These are phyloP conservation scores for Lycocerus yunnanus DNA, from an alignment of 2,888 invertebrate species.

Conservation along the genomic window DNA sequence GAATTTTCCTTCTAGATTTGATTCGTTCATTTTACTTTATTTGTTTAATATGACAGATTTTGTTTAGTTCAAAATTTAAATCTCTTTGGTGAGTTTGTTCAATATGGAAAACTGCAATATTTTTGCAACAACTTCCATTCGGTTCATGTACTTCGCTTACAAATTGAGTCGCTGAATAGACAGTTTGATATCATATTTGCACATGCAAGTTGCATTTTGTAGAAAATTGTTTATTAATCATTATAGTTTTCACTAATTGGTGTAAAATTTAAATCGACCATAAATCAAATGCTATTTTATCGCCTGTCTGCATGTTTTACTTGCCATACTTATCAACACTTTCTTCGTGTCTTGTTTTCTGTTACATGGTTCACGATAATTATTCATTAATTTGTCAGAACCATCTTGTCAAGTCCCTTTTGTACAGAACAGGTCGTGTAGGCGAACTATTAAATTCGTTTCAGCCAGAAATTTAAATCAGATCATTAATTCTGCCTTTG, in stretches of 20 bases:
- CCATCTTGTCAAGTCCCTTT: not conserved
- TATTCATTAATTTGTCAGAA: not conserved
- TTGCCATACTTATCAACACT: not conserved
- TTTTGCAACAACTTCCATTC: not conserved
- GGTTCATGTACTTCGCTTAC: not conserved
- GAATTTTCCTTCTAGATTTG: not conserved
- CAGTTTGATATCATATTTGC: not conserved
- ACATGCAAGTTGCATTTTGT: not conserved
- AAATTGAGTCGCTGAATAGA: not conserved
- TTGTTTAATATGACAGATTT: not conserved
- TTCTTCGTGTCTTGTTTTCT: not conserved
- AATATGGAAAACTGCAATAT: not conserved
- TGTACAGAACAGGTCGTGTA: not conserved
- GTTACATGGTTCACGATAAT: not conserved
- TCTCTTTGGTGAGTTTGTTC: too few species aligned
- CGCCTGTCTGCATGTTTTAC: not conserved
- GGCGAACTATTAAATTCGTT: not conserved
- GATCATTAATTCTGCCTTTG: not conserved
- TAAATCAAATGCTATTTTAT: not conserved
- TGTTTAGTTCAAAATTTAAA: not conserved
- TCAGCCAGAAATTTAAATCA: not conserved
- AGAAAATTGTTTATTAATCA: not conserved
- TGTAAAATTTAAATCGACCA: not conserved
- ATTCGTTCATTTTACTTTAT: not conserved
- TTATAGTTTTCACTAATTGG: not conserved